Evolutionary conservation across 2,888 invertebrate species (phyloP).

Genomic region (Trissonchulus latispiculum): DNA sequence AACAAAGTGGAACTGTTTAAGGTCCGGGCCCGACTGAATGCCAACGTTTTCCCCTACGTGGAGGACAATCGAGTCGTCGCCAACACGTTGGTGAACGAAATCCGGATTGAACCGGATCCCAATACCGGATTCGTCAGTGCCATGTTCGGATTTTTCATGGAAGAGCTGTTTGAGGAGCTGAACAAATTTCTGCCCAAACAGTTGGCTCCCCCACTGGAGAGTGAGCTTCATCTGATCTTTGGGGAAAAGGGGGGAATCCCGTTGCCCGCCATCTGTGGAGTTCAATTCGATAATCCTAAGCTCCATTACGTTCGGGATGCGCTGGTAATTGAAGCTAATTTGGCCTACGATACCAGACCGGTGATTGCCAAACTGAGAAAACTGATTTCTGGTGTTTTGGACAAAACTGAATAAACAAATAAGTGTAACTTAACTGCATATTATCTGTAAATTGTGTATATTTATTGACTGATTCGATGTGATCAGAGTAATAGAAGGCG

Average conservation of each 20-base stretch:
- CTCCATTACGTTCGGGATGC: constrained; percentile 9
- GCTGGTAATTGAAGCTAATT: constrained; percentile 6
- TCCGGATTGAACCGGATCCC: background rate
- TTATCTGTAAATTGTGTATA: too few relatives aligned
- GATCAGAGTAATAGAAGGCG: too few relatives aligned
- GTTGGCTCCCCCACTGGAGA: constrained; percentile 10
- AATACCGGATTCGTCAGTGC: constrained; percentile 1
- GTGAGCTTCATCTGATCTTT: constrained; percentile 7
- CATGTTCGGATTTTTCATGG: constrained; percentile 14
- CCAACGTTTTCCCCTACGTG: constrained; percentile 14
- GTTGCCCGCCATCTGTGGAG: constrained; percentile 14
- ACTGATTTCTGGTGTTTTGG: background rate
- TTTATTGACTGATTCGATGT: too few relatives aligned
- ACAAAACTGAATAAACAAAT: too few relatives aligned
- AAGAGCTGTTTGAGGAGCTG: constrained; percentile 9
- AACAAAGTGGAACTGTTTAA: background rate
- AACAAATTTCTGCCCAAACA: constrained; percentile 13
- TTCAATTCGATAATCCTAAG: background rate
- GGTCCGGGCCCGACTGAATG: background rate
- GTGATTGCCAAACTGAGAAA: background rate
- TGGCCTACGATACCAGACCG: constrained; percentile 7
- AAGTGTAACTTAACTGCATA: too few relatives aligned
- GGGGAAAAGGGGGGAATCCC: constrained; percentile 14
- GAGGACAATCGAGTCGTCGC: background rate
- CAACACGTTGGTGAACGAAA: constrained; percentile 13